Conservation (phyloP, 2,113 vertebrate genomes). For the Numenius arquata region DNA sequence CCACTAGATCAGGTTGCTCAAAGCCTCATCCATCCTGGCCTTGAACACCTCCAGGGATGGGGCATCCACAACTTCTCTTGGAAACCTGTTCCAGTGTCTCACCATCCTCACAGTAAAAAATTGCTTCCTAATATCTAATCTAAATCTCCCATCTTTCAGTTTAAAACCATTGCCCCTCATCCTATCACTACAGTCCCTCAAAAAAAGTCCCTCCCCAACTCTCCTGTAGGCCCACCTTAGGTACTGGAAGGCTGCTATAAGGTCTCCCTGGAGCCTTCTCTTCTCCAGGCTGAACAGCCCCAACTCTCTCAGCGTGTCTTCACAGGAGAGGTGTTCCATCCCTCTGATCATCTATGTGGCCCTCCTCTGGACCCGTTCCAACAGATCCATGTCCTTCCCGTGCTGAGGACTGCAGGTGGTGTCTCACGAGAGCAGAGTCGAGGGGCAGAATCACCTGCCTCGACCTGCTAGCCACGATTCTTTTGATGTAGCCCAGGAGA, state of each 20-base stretch:
- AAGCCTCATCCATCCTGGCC: background rate
- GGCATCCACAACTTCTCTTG: background rate
- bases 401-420: background rate
- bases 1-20: background rate
- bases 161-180: accelerated
- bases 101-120: background rate
- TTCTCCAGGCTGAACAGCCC: background rate
- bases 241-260: accelerated
- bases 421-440: accelerated
- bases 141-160: background rate
- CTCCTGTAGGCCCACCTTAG: background rate
- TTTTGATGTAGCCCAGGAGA: background rate
- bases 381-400: background rate
- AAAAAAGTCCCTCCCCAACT: background rate
- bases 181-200: accelerated
- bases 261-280: background rate
- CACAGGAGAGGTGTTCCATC: background rate
- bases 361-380: background rate
- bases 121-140: too few relatives aligned
- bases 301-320: background rate
- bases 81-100: background rate
- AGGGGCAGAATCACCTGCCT: background rate
- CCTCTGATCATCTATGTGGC: background rate
- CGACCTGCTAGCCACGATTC: accelerated
- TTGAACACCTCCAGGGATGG: background rate